Evolutionary conservation across 2,888 invertebrate genomes (phyloP).

Genomic region (Agriotes lineatus): DNA sequence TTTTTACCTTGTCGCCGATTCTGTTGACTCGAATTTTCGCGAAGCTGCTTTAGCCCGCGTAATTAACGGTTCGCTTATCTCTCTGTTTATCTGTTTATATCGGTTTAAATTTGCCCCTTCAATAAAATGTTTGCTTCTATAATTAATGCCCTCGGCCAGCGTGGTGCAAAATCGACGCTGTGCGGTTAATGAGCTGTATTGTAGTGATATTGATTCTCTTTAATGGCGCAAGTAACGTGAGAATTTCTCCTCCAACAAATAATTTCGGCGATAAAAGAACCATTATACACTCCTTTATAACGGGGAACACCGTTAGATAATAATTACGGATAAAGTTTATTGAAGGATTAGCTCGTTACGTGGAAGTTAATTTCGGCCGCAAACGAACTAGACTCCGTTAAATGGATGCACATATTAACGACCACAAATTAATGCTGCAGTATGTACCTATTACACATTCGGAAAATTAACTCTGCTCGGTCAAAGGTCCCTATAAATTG

Average conservation of each 20-base stretch:
- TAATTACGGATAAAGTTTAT: constrained; percentile 27
- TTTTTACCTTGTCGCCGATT: no score
- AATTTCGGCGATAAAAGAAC: constrained; percentile 41
- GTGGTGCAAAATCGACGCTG: constrained; percentile 21
- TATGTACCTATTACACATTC: no score
- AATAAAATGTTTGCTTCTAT: constrained; percentile 32
- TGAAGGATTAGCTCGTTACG: neutral
- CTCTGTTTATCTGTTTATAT: constrained; percentile 6
- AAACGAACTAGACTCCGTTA: neutral
- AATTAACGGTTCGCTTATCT: constrained; percentile 1
- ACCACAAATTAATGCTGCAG: no score
- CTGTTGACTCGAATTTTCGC: no score
- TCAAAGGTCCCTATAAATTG: no score
- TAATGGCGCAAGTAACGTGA: constrained; percentile 40
- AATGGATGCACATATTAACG: no score
- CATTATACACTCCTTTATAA: constrained; percentile 37
- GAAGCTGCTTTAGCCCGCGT: no score
- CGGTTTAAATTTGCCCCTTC: constrained; percentile 10
- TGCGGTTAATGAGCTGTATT: constrained; percentile 44
- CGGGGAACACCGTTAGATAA: constrained; percentile 26
- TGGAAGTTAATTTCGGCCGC: neutral
- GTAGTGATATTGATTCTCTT: constrained; percentile 41
- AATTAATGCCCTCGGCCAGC: constrained; percentile 24
- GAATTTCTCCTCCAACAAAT: constrained; percentile 40
- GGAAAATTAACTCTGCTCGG: no score